Base-by-base conservation (phyloP, 2,888 invertebrate genomes). In the Nasonia oneida region DNA sequence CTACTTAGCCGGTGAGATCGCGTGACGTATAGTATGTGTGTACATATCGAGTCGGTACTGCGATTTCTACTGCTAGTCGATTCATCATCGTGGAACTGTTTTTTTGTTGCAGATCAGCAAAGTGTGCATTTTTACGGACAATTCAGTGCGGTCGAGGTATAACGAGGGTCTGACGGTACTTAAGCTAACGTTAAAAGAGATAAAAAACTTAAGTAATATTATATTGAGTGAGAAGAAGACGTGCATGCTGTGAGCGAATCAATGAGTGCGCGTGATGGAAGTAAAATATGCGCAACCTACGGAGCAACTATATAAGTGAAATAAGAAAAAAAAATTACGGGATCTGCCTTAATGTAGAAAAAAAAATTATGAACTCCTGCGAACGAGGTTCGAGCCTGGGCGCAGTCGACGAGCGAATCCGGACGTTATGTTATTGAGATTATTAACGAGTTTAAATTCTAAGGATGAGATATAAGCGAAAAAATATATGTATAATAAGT, bases 291-390 rank as follows among this genome's bases (percentile, higher is more conserved):
- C 64, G 29, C 29, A 70, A 42, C 37, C 23, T 86, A 42, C 12
- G 73, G 37, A 81, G 61, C 18, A 77, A 57, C 47, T 23, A n/a
- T 57, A 70, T 57, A 70, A 78, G 67, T 78, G 53, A 33, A 33
- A 61, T 29, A n/a, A 61, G n/a, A 73, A 79, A 80, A 78, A 64
- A 71, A 53, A 76, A 83, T 73, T 70, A 85, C 57, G 74, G 80
- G 67, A 87, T 85, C 50, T 85, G 85, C 87, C 85, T 87, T 85
- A 85, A 87, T 70, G 73, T 79, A 82, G 73, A 80, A 53, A 83
- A 70, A 81, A 81, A 81, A 71, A 42, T 75, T 53, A 42, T 57
- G 78, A 47, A 23, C 23, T 73, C 82, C 73, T 67, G 73, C 53
- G 57, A 85, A 37, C 50, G 64, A 37, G 29, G 37, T 70, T 79